Base-by-base conservation (phyloP, 2,113 vertebrate genomes). In the Pavo muticus region DNA sequence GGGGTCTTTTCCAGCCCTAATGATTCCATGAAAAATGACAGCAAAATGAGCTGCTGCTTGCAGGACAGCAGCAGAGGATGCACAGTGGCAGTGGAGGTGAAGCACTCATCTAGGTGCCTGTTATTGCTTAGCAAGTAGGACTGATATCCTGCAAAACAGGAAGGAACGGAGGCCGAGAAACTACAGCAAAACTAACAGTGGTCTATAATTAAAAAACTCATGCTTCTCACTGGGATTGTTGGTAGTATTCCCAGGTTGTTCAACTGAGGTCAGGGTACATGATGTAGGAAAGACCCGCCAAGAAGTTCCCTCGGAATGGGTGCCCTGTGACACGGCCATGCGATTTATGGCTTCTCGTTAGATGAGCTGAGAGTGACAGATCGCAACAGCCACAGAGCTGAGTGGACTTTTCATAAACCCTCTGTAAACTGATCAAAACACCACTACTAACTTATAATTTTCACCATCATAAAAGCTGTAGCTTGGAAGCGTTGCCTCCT, bases 221-320 rank as follows among this genome's bases (percentile, higher is more conserved):
- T 44, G 32, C 32, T 77, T 95, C 35, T 74, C 20, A 39, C 29
- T 68, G 68, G 60, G 48, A 56, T 57, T 78, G 50, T 42, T 18
- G 3, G 42, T 64, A 52, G 16, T 30, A 11, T 23, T 60, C 47
- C 71, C 64, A 11, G 17, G 59, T 63, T 77, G 40, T 63, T 77
- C 29, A 11, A 9, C 29, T 20, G 29, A 39, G 20, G 17, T 21
- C 72, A 90, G 37, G 1, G 2, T 90, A 85, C 0, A 0, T 80
- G 83, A 74, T 45, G 35, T 8, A 29, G 47, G 52, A 56, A 54
- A 74, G n/a, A 88, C 52, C 17, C 64, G 72, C 65, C 60, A 81
- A 68, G 72, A 71, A 47, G 68, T 48, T 74, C 50, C 3, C 3
- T 24, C 60, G 35, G 44, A 78, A 74, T 13, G 59, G 56, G 63